A percentile compares a stretch with the other conserved stretches of the same genome.
Evolutionary conservation across 2,113 vertebrate species (phyloP).

Genomic region (Ovis aries): ARS-UI_Ramb_v3.0 NC_056074.1:16946001-16946500

Average conservation of each 20-base stretch:
- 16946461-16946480: not conserved
- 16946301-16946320: not conserved
- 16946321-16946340: not conserved
- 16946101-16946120: not conserved
- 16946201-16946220: not conserved
- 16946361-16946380: not conserved
- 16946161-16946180: not conserved
- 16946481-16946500: not conserved
- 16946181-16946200: not conserved
- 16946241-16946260: not conserved
- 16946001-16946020: not conserved
- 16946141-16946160: not conserved
- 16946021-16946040: not conserved
- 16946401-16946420: rapidly evolving
- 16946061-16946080: not conserved
- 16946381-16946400: not conserved
- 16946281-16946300: not conserved
- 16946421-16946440: rapidly evolving
- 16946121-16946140: not conserved
- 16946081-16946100: not conserved
- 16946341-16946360: not conserved
- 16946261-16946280: not conserved
- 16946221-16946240: not conserved
- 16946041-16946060: not conserved
- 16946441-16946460: not conserved